These are phyloP conservation scores for Hydra vulgaris DNA, from an alignment of 30 jellyfish, hydroid and myxozoan species.

Conservation along the genomic window DNA sequence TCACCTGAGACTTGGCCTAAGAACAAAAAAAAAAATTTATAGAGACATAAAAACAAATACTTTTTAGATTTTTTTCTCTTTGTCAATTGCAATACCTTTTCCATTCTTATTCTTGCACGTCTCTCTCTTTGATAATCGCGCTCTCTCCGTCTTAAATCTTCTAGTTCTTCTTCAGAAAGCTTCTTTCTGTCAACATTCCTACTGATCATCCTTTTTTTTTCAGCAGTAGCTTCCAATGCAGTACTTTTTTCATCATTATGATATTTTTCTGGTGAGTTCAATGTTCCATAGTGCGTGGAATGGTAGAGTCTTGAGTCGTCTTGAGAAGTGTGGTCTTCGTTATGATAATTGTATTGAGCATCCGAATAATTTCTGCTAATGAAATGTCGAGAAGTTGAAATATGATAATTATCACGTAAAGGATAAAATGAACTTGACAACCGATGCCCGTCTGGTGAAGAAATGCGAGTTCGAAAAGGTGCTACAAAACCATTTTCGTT, in stretches of 20 bases:
- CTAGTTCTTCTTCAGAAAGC: slow-evolving; percentile 70
- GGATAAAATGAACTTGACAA: not conserved
- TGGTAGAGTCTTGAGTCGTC: not conserved
- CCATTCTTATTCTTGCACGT: slow-evolving; percentile 70
- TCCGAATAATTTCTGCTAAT: not conserved
- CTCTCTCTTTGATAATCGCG: slow-evolving; percentile 76
- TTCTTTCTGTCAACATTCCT: slow-evolving; percentile 58
- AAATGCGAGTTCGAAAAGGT: not conserved
- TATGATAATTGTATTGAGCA: not conserved
- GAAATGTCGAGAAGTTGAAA: not conserved
- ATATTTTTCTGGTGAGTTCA: slow-evolving; percentile 10
- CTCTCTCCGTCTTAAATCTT: slow-evolving; percentile 59
- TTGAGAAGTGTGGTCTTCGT: not conserved
- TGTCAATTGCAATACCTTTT: no score
- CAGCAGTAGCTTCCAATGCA: slow-evolving; percentile 11
- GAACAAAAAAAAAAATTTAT: not conserved
- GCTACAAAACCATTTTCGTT: not conserved
- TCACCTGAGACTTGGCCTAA: slow-evolving; percentile 29
- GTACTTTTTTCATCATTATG: not conserved
- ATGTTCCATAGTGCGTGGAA: not conserved
- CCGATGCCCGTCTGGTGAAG: not conserved
- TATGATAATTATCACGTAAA: not conserved
- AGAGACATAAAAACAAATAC: no score
- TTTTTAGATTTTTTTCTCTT: no score
- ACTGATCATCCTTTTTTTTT: slow-evolving; percentile 35